Base-by-base conservation (phyloP, 1,140 invertebrate species). In the Parasteatoda tepidariorum region DNA sequence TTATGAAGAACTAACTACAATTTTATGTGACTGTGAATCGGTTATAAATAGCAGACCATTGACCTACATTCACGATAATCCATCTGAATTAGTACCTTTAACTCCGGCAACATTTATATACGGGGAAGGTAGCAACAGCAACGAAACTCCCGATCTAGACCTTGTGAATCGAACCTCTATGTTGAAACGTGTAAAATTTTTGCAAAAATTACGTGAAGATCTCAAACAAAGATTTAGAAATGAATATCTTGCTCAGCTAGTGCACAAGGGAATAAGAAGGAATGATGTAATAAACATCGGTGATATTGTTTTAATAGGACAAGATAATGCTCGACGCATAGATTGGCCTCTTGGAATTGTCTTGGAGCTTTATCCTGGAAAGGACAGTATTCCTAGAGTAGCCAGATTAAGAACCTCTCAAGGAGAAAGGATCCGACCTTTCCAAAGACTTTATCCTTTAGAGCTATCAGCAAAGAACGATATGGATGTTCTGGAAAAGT, bases 1-100 rank as follows among this genome's bases (percentile, higher is more conserved):
- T 11, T 70, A 34, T 5, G 84, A 87, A 15, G 85, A 87, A 48
- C 54, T 88, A 15, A 26, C 55, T 1, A 88, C 87, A 5, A 64
- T 87, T 30, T 22, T 86, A 3, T 71, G 66, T 18, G 86, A 88
- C 84, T 71, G 84, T 22, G 87, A 86, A 55, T 66, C 84, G 13
- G 26, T 48, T 2, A 64, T 86, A 18, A 86, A 86, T 61, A n/a
- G 18, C 24, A 48, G 86, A 15, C 86, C 86, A 15, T 38, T 87
- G 18, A 73, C 59, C 2, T 78, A 64, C 38, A 34, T 75, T 4
- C 24, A 30, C 7, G 26, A 78, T 24, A 59, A 61, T 66, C 5
- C 30, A 9, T 18, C 13, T 62, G 75, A 78, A 33, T 30, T 55
- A n/a, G 24, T 41, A 26, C 24, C 75, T 2, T n/a, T n/a, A n/a